A percentile compares a stretch with the other conserved stretches of the same genome.
Conservation (phyloP, 2,888 invertebrate genomes). For the Brachylomia viminalis region DNA sequence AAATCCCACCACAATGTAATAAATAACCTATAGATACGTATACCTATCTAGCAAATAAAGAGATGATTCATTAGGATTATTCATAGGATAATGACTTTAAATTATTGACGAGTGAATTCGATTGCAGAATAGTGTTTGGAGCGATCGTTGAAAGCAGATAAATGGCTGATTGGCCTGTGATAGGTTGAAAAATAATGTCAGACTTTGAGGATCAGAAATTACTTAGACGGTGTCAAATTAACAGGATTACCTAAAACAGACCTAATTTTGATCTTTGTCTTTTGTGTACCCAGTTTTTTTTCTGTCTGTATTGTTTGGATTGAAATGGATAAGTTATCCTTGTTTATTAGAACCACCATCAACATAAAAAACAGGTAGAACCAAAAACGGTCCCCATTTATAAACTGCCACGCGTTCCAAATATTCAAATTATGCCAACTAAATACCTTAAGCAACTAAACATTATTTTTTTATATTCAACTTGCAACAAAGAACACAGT, state of each 20-base stretch:
- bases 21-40: too few relatives aligned
- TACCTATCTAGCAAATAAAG: too few relatives aligned
- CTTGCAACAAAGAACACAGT: conserved; percentile 51
- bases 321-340: neutral
- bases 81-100: neutral
- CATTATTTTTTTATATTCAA: conserved; percentile 36
- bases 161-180: too few relatives aligned
- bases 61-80: too few relatives aligned
- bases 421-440: conserved; percentile 6
- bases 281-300: neutral
- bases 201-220: neutral
- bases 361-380: neutral
- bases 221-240: neutral
- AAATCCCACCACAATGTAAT: too few relatives aligned
- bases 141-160: too few relatives aligned
- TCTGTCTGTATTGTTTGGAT: neutral
- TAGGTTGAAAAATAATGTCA: neutral
- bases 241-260: neutral
- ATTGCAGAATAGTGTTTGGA: neutral
- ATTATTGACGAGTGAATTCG: too few relatives aligned
- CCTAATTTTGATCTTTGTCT: neutral
- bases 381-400: neutral
- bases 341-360: neutral
- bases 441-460: conserved; percentile 9
- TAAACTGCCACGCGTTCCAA: conserved; percentile 1